Base-by-base conservation (phyloP, 1,140 invertebrate genomes). In the Monochamus saltuarius region DNA sequence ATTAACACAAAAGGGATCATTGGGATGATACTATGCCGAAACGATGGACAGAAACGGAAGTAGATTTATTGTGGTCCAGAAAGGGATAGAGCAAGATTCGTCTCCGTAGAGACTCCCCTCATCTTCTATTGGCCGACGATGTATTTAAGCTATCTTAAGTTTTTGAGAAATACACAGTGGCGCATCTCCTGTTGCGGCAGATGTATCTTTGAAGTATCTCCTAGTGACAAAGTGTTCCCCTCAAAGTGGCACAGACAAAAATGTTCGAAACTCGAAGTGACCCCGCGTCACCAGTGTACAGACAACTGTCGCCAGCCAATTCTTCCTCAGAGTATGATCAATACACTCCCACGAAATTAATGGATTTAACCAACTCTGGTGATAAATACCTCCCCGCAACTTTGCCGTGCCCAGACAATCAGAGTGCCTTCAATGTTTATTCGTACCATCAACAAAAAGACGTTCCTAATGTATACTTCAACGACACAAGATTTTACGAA, bases 331-430 rank as follows among this genome's bases (percentile, higher is more conserved):
- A 66, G 38, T 71, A 69, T 51, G 66, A 68, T 10, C 59, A 71
- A 13, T 67, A 68, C 54, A 64, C 67, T 7, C 66, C 63, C 11
- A 52, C 64, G 8, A 69, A 67, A 56, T 59, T 76, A 38, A 74
- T 69, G 55, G 74, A 76, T 64, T 65, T 75, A 49, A 74, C 72
- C n/a, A 75, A 74, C 49, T 66, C 73, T 0, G 66, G 61, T 45
- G 73, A 75, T 8, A 74, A 74, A 62, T 74, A 68, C 62, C 42
- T 73, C 37, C 67, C 67, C 1, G 61, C 68, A 2, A 64, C 62
- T 2, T 37, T 71, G 34, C 64, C 71, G 10, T 59, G 67, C 19
- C 59, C 61, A 3, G 58, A 64, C n/a, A 51, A 62, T 29, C 60
- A 50, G 49, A 55, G 53, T 55, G 51, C 64, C 17, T 67, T 70